Evolutionary conservation across 2,797 vertebrate species (phyloP).

Genomic region (Ispidina lecontei): DNA sequence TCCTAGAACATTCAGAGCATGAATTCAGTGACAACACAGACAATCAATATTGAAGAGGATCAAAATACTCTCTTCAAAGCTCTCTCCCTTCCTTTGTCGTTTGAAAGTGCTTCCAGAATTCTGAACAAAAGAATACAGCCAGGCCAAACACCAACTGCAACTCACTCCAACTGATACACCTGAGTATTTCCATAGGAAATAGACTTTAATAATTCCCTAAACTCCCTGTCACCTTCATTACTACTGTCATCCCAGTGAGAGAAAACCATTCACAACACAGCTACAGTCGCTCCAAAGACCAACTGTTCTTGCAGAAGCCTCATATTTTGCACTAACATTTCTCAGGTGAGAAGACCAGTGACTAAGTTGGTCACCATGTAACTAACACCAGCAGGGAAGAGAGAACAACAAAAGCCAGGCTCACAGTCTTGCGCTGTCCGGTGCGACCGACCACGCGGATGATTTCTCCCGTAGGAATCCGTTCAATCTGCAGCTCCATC

Average conservation of each 20-base stretch:
- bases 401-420: neutral
- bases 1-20: neutral
- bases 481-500: constrained; percentile 77
- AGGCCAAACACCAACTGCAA: neutral
- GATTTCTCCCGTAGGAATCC: constrained; percentile 80
- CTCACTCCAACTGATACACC: neutral
- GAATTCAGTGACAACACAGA: neutral
- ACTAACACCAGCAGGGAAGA: neutral
- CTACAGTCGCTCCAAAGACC: neutral
- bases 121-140: neutral
- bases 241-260: neutral
- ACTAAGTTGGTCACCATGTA: neutral
- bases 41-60: neutral
- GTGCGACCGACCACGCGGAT: constrained; percentile 69
- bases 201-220: neutral
- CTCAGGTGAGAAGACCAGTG: neutral
- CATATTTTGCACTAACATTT: rapidly evolving
- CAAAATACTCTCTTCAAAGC: neutral
- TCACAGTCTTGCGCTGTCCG: constrained; percentile 76
- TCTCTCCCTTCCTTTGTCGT: neutral
- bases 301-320: neutral
- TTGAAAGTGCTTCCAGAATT: neutral
- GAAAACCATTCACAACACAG: neutral
- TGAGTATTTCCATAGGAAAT: neutral
- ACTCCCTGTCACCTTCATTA: neutral